A percentile compares a stretch with the other conserved stretches of the same genome.
Conservation (phyloP, 2,888 invertebrate genomes). For the Yponomeuta plumbellus region DNA sequence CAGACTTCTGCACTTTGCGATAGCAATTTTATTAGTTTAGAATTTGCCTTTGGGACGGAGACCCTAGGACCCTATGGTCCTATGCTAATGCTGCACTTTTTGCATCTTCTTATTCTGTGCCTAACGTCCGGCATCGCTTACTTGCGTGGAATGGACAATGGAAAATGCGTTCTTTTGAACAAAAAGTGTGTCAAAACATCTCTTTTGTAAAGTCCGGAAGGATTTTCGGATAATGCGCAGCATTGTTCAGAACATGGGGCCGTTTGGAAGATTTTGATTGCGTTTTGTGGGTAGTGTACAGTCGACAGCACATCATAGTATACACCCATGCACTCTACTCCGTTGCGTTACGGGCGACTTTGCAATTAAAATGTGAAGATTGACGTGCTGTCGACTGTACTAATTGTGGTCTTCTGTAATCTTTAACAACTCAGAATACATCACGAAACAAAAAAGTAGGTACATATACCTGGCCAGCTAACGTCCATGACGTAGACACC, state of each 20-base stretch:
- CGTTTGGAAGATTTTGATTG: not conserved
- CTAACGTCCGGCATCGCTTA: constrained; percentile 65
- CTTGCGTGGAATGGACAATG: constrained; percentile 44
- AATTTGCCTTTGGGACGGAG: not conserved
- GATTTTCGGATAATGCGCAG: constrained; percentile 18
- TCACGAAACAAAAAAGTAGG: not conserved
- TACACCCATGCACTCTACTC: too few species aligned
- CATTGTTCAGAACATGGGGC: constrained; percentile 13
- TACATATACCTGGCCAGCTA: not conserved
- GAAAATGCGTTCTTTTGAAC: constrained; percentile 23
- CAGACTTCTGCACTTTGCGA: too few species aligned
- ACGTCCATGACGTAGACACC: not conserved
- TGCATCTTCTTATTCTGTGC: constrained; percentile 20
- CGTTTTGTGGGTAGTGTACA: not conserved
- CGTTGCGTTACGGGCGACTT: too few species aligned
- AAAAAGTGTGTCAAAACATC: constrained; percentile 53
- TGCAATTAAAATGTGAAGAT: too few species aligned
- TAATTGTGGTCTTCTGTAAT: not conserved
- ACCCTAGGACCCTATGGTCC: not conserved
- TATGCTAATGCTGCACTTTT: not conserved
- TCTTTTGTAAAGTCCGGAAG: constrained; percentile 59
- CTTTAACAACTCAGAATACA: not conserved
- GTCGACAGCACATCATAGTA: too few species aligned
- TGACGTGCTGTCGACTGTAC: too few species aligned
- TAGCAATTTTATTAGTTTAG: constrained; percentile 1